These are phyloP conservation scores for Falcunculus frontatus DNA, from an alignment of 2,113 vertebrate species.

Conservation along the genomic window DNA sequence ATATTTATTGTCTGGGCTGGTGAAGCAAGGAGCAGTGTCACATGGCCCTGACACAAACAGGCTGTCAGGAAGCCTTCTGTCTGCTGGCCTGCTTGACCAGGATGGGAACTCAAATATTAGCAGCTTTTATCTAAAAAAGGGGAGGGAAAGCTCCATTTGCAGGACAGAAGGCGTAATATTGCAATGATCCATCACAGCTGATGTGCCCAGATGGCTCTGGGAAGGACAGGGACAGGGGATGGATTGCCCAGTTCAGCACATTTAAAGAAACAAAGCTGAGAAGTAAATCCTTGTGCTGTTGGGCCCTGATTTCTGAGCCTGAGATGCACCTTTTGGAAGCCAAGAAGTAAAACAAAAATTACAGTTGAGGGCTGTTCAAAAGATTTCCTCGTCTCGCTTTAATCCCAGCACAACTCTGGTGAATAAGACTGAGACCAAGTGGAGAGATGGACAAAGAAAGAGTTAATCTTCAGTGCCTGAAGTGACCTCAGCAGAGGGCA, in stretches of 20 bases:
- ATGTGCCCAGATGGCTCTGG: constrained; percentile 24
- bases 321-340: not conserved
- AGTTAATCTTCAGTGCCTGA: not conserved
- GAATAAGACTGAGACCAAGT: not conserved
- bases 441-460: not conserved
- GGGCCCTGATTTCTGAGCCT: not conserved
- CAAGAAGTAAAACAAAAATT: not conserved
- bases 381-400: not conserved
- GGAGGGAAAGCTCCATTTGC: not conserved
- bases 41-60: not conserved
- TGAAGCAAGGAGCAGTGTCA: not conserved
- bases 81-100: not conserved
- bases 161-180: constrained; percentile 7
- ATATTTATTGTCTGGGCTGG: constrained; percentile 3
- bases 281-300: not conserved
- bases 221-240: not conserved
- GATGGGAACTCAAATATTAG: not conserved
- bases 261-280: not conserved
- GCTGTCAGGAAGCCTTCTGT: not conserved
- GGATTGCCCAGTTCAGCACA: not conserved
- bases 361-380: not conserved
- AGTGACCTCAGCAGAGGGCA: not conserved
- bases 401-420: not conserved
- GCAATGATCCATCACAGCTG: constrained; percentile 44
- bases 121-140: constrained; percentile 10